These are phyloP conservation scores for Colletes latitarsis DNA, from an alignment of 1,140 invertebrate species.

Conservation along the genomic window DNA sequence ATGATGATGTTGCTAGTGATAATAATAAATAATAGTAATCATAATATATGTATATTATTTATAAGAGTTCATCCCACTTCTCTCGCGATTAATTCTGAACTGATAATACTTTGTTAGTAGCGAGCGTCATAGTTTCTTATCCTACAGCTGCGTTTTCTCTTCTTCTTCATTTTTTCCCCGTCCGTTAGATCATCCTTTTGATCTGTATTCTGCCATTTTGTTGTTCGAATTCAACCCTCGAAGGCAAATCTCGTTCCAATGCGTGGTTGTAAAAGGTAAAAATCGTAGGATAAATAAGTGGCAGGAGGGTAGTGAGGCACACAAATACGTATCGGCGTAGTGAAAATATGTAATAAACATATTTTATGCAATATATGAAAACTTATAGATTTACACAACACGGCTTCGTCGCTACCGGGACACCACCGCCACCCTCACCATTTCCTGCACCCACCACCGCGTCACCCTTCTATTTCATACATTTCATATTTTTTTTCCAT, in stretches of 20 bases:
- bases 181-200: not conserved
- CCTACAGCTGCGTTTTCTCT: not conserved
- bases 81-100: not conserved
- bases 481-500: not conserved
- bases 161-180: not conserved
- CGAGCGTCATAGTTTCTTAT: not conserved
- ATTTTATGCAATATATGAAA: conserved; percentile 66
- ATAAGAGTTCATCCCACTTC: not conserved
- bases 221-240: not conserved
- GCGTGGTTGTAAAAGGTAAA: conserved; percentile 17
- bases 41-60: conserved; percentile 3
- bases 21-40: not conserved
- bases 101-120: not conserved
- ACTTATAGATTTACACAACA: conserved; percentile 56
- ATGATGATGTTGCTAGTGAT: not conserved
- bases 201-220: not conserved
- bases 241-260: not conserved
- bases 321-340: conserved; percentile 58
- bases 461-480: not conserved
- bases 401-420: conserved; percentile 24
- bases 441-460: conserved; percentile 14
- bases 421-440: conserved; percentile 38
- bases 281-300: conserved; percentile 12
- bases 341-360: conserved; percentile 68
- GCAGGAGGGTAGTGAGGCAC: conserved; percentile 32